These are phyloP conservation scores for Dryobota labecula DNA, from an alignment of 2,888 invertebrate species.

Conservation along the genomic window DNA sequence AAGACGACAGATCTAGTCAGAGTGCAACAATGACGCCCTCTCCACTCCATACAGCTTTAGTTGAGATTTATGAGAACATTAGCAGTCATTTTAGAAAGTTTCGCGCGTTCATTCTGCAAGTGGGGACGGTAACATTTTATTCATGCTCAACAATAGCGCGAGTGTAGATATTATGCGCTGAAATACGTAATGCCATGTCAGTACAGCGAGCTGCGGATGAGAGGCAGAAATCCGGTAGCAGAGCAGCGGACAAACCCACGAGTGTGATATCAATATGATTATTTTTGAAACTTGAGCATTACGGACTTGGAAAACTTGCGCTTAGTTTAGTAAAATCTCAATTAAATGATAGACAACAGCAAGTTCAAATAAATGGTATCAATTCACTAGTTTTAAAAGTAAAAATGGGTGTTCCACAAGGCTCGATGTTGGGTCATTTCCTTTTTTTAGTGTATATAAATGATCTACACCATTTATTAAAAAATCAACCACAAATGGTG, in stretches of 20 bases:
- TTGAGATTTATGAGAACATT: constrained; percentile 46
- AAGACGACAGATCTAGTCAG: constrained; percentile 20
- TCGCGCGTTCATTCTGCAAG: constrained; percentile 8
- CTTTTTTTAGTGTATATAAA: no score
- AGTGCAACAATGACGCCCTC: constrained; percentile 38
- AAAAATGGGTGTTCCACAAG: no score
- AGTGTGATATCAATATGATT: not conserved
- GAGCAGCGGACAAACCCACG: not conserved
- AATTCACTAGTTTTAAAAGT: no score
- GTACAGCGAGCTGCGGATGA: not conserved
- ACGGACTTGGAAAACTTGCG: no score
- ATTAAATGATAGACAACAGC: no score
- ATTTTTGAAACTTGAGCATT: no score
- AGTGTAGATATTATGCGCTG: constrained; percentile 10
- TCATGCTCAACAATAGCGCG: constrained; percentile 20
- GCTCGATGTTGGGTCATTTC: no score
- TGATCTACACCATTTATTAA: no score
- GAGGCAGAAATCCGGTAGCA: not conserved
- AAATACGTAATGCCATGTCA: constrained; percentile 1
- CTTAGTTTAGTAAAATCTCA: no score
- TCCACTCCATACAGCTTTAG: constrained; percentile 1
- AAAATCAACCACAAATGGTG: no score
- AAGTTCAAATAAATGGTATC: no score
- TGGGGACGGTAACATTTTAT: constrained; percentile 26
- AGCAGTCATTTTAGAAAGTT: constrained; percentile 51